Conservation (phyloP, 2,797 vertebrate genomes). For the Aphelocoma californica region DNA sequence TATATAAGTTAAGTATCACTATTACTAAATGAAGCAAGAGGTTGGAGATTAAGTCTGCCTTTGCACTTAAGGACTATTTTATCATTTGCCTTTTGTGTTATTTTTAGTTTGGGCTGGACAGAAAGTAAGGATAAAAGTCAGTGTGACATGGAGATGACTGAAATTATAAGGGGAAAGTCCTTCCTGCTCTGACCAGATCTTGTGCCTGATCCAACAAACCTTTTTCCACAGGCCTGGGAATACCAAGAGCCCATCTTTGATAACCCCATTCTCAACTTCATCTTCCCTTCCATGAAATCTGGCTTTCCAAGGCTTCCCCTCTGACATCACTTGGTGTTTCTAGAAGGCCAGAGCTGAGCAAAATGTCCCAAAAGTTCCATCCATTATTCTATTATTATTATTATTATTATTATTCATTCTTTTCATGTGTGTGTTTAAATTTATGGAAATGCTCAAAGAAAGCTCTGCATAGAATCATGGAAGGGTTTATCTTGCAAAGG, state of each 20-base stretch:
- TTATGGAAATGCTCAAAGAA: neutral
- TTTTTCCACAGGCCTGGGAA: neutral
- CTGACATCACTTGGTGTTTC: neutral
- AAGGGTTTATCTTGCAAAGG: neutral
- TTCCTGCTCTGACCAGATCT: neutral
- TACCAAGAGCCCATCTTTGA: neutral
- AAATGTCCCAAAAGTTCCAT: neutral
- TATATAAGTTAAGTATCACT: neutral
- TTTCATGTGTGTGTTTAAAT: fast-evolving
- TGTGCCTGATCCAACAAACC: neutral
- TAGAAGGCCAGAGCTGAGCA: neutral
- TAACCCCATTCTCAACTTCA: neutral
- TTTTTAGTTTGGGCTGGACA: neutral
- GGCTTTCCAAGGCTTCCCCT: neutral
- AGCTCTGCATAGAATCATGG: neutral
- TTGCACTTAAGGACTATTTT: neutral
- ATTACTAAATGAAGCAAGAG: neutral
- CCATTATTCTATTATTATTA: neutral
- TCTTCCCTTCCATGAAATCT: neutral
- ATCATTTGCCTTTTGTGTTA: neutral
- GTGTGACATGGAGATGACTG: neutral
- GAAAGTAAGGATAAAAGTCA: neutral
- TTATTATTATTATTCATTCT: neutral
- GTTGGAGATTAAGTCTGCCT: neutral
- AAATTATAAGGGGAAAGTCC: neutral